Evolutionary conservation across 2,797 vertebrate species (phyloP).

Genomic region (Falco concolor): DNA sequence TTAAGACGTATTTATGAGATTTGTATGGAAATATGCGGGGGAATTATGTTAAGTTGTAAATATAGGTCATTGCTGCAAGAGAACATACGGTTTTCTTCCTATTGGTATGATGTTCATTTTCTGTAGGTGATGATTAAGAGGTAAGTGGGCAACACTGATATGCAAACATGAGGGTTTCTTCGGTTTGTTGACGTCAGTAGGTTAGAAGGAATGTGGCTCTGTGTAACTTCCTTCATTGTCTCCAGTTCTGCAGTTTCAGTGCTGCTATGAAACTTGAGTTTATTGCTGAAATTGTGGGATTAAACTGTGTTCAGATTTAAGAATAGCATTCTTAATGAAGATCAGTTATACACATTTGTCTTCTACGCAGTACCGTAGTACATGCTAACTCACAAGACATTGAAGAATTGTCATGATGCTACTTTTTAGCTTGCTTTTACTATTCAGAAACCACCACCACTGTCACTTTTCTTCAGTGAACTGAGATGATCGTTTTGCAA

Average conservation of each 20-base stretch:
- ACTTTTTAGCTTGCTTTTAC: neutral
- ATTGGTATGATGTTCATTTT: neutral
- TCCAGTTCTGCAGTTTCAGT: neutral
- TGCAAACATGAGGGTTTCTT: neutral
- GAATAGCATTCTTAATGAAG: neutral
- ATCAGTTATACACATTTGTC: neutral
- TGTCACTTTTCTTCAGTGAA: neutral
- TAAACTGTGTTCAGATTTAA: neutral
- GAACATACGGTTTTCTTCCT: neutral
- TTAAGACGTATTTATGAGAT: neutral
- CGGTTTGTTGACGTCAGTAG: neutral
- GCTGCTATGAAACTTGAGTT: neutral
- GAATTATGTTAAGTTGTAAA: neutral
- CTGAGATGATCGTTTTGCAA: neutral
- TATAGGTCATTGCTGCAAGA: neutral
- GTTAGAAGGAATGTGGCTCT: neutral
- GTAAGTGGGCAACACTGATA: neutral
- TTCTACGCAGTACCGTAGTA: neutral
- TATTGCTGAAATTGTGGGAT: neutral
- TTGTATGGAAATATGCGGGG: neutral
- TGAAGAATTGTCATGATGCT: neutral
- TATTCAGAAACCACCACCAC: neutral
- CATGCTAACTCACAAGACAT: neutral
- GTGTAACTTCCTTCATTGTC: neutral
- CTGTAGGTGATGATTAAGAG: neutral